A percentile compares a stretch with the other conserved stretches of the same genome.
Conservation (phyloP, 2,888 invertebrate species). For the Leucophenga maculata region DNA sequence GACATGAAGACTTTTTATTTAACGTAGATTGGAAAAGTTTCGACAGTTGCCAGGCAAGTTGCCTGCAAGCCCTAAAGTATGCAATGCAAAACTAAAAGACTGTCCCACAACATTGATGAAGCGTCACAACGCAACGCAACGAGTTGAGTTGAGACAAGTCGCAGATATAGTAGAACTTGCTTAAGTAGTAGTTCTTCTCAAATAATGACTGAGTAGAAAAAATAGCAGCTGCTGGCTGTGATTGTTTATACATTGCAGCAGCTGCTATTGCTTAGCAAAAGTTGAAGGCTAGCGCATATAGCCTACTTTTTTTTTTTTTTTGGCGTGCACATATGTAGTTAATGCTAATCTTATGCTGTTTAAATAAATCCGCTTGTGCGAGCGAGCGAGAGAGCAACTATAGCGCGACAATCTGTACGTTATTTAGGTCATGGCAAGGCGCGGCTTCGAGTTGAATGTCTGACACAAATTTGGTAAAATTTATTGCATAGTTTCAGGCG, state of each 20-base stretch:
- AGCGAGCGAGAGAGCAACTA: not conserved
- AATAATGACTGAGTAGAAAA: not conserved
- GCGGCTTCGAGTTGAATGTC: slow-evolving; percentile 28
- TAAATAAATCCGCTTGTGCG: slow-evolving; percentile 39
- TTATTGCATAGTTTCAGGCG: slow-evolving; percentile 61
- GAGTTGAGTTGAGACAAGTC: not conserved
- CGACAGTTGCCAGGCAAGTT: slow-evolving; percentile 48
- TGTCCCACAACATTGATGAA: not conserved
- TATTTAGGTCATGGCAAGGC: slow-evolving; percentile 51
- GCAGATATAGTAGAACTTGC: not conserved
- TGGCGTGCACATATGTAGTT: slow-evolving; percentile 46
- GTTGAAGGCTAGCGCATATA: not conserved
- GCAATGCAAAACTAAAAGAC: not conserved
- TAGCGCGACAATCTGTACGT: slow-evolving; percentile 3
- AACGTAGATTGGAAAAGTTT: slow-evolving; percentile 68
- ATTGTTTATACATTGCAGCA: not conserved
- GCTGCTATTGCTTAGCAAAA: not conserved
- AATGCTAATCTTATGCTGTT: slow-evolving; percentile 47
- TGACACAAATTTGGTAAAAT: slow-evolving; percentile 49
- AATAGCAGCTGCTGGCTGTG: too few species aligned
- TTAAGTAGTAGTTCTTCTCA: not conserved
- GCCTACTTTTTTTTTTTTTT: too few species aligned
- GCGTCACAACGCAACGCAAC: not conserved
- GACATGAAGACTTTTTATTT: slow-evolving; percentile 65
- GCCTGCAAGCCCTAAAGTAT: not conserved